A percentile compares a stretch with the other conserved stretches of the same genome.
Evolutionary conservation across 2,797 vertebrate species (phyloP).

Genomic region (Gallinago stenura): DNA sequence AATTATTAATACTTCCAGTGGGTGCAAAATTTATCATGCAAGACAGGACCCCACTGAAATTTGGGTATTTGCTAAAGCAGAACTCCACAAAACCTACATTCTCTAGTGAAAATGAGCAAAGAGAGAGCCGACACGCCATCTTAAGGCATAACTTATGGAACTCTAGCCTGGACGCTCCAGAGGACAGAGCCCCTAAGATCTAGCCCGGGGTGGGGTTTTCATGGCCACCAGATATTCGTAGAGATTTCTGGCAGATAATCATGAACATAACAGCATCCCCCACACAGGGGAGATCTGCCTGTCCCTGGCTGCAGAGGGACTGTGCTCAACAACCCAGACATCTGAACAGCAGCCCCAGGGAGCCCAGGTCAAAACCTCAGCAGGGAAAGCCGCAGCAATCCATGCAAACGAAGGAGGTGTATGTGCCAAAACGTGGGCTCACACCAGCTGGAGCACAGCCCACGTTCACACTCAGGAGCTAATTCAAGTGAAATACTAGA

Average conservation of each 20-base stretch:
- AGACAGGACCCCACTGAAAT: neutral
- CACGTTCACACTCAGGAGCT: neutral
- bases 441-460: neutral
- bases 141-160: neutral
- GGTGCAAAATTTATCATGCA: neutral
- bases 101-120: neutral
- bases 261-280: too few relatives aligned
- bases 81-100: neutral
- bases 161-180: neutral
- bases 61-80: neutral
- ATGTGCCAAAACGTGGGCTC: neutral
- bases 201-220: neutral
- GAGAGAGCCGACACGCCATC: accelerated
- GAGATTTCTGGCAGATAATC: neutral
- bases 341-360: neutral
- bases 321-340: neutral
- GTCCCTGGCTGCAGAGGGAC: neutral
- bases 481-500: neutral
- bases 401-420: neutral
- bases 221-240: neutral
- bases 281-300: neutral
- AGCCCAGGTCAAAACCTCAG: neutral
- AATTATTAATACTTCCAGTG: neutral
- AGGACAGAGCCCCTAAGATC: neutral
- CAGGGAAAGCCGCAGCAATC: neutral